Evolutionary conservation across 64 coral and sea anemone species (phyloP), one percentile per base, ranked within the genome.

Genomic region (Montipora cactus): DNA sequence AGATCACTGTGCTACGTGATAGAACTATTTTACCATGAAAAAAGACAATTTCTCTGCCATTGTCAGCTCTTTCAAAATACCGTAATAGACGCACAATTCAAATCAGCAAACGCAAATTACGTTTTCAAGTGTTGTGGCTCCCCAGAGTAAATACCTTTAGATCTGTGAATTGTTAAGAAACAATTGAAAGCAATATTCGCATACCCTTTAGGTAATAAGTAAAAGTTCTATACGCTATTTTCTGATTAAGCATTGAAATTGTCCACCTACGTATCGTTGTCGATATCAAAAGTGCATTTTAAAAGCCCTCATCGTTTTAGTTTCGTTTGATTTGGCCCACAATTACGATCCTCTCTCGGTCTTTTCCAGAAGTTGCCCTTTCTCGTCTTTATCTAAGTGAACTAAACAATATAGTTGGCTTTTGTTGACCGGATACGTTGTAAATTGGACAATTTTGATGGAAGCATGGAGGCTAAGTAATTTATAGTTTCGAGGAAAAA

Each of bases 101-200:
- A 12, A 6, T 18, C 82, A 71, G 82, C 82, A 71, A 86, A 51
- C 37, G 82, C 45, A 86, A 86, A 86, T 49, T 62, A 19, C 69
- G 20, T 69, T 85, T 62, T 85, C 46, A 69, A 85, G 81, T 85
- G 45, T 49, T 51, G 46, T 67, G 13, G 37, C 45, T 28, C 82
- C n/a, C 50, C 22, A 71, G 66, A 71, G 47, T 49, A 86, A 86
- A 86, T 86, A 86, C 71, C 5, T 86, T 49, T 11, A 86, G 46
- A 71, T 86, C 37, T 71, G 46, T 48, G 82, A 72, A 71, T 86
- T 86, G 37, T 84, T 44, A 45, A 21, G 45, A 15, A 62, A 71
- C 68, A 49, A 86, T 86, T 70, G 82, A 70, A 72, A 51, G 62
- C 28, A 86, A 86, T 86, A 37, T 86, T 45, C 64, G 47, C 19